Percentiles rank a stretch among this genome's conserved stretches.
Conservation (phyloP, 2,113 vertebrate genomes). For the Hyaena hyaena region DNA sequence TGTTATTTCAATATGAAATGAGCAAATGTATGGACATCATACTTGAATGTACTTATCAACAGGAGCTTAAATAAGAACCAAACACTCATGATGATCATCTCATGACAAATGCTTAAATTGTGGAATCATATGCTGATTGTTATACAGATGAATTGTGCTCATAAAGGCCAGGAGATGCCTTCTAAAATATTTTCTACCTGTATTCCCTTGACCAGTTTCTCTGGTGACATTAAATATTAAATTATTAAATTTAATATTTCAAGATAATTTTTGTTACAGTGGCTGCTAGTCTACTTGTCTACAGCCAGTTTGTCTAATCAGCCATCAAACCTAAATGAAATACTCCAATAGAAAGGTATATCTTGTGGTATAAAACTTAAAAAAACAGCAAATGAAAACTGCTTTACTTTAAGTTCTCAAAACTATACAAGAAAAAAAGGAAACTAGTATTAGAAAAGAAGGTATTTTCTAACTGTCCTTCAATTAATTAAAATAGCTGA, state of each 20-base stretch:
- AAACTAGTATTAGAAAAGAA: not conserved
- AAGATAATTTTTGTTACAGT: not conserved
- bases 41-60: not conserved
- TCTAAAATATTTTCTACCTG: not conserved
- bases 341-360: not conserved
- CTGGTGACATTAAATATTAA: not conserved
- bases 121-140: not conserved
- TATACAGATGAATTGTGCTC: not conserved
- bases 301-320: not conserved
- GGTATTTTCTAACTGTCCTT: not conserved
- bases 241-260: not conserved
- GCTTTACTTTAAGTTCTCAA: not conserved
- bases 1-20: conserved; percentile 57
- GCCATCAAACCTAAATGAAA: not conserved
- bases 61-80: not conserved
- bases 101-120: not conserved
- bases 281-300: not conserved
- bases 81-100: not conserved
- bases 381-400: conserved; percentile 22
- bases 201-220: not conserved
- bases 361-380: not conserved
- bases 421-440: conserved; percentile 2
- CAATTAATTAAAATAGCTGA: not conserved
- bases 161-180: not conserved
- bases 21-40: not conserved